Conservation (phyloP, 2,113 vertebrate species). For the Scatophagus argus region DNA sequence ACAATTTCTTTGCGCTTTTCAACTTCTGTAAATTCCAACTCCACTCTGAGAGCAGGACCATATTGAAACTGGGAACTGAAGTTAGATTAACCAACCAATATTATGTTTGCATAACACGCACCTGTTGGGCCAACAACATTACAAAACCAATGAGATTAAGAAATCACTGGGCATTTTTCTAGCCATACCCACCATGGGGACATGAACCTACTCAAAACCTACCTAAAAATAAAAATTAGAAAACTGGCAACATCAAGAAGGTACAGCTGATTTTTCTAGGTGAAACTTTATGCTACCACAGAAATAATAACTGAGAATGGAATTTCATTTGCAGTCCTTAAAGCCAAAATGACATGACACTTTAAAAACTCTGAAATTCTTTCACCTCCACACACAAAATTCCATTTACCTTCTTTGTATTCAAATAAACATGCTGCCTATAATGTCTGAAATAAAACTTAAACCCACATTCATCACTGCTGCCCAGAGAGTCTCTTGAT, state of each 20-base stretch:
- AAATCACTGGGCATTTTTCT: background rate
- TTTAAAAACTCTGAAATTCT: background rate
- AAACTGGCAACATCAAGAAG: background rate
- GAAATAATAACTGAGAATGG: background rate
- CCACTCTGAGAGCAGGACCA: background rate
- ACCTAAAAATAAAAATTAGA: no score
- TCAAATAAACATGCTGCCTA: background rate
- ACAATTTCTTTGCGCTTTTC: background rate
- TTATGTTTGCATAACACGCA: background rate
- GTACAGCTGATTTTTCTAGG: background rate
- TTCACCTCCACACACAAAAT: background rate
- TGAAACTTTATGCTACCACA: background rate
- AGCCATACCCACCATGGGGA: no score
- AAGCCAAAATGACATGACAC: background rate
- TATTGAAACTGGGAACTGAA: background rate
- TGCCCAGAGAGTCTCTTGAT: background rate
- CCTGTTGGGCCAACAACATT: background rate
- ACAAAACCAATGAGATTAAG: background rate
- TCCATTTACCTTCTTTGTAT: background rate
- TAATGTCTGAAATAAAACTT: slow-evolving; percentile 7
- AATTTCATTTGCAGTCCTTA: background rate
- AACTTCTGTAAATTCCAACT: background rate
- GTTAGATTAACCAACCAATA: background rate
- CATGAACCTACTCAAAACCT: background rate
- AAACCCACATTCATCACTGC: background rate